Evolutionary conservation across 1,140 invertebrate genomes (phyloP).

Genomic region (Leptinotarsa lineolata): DNA sequence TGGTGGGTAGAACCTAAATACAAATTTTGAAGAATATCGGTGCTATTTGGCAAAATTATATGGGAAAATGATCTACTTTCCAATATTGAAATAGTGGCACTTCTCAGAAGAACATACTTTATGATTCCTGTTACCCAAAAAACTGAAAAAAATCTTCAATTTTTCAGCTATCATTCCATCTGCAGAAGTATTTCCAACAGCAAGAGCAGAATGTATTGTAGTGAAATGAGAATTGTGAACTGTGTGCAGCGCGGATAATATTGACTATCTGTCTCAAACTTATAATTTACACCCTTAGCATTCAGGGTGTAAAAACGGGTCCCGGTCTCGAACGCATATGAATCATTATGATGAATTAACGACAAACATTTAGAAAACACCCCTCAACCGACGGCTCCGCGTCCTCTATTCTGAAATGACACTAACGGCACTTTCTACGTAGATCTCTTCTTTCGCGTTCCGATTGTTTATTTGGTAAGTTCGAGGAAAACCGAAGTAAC

Average conservation of each 20-base stretch:
- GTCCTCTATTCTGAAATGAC: conserved; percentile 24
- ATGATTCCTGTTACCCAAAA: no score
- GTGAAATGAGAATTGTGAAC: background rate
- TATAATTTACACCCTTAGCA: conserved; percentile 58
- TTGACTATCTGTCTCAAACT: conserved; percentile 58
- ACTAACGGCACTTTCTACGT: conserved; percentile 23
- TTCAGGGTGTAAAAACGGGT: conserved; percentile 55
- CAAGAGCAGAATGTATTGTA: background rate
- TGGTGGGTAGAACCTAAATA: no score
- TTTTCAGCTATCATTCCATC: background rate
- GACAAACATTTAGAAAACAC: conserved; percentile 58
- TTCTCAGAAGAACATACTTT: no score
- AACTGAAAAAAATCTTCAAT: no score
- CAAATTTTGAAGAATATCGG: no score
- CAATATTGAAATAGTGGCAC: no score
- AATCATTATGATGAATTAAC: conserved; percentile 58
- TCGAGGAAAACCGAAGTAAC: no score
- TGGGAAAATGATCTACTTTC: no score
- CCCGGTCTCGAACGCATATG: conserved; percentile 57
- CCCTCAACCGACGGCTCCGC: conserved; percentile 46
- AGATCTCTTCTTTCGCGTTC: background rate
- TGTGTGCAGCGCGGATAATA: conserved; percentile 48
- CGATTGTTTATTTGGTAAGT: background rate
- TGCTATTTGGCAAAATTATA: no score
- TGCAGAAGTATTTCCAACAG: background rate